Base-by-base conservation (phyloP, 2,888 invertebrate species). In the Watsonalla binaria region DNA sequence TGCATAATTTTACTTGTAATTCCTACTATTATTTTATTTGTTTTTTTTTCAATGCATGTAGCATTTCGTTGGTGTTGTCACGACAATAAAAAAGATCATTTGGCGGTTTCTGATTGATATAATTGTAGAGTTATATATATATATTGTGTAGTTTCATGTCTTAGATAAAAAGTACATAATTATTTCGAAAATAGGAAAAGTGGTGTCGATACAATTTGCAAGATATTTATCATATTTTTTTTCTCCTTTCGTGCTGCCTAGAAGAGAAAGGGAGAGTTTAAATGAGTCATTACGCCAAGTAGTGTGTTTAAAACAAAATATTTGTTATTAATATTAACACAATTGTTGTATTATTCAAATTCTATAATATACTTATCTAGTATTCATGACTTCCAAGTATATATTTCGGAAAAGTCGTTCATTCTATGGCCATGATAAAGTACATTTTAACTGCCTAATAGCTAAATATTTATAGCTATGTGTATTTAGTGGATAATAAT, bases 211-310 rank as follows among this genome's bases (percentile, higher is more conserved):
- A 63, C 67, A 24, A 24, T 24, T 24, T 24, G 24, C 24, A 60
- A 60, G 61, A 55, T 61, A 53, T 59, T 61, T 71, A 65, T 68
- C 59, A 70, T 64, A 60, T 61, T 71, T 74, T 80, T 79, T 81
- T 80, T 79, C 79, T 79, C 78, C 86, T 90, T 90, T 87, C 81
- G 84, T 83, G 90, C 90, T 86, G 90, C 90, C 78, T 77, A 84
- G 89, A 87, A 80, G 87, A 86, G 80, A 87, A 88, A 84, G 90
- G 85, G 83, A 82, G 80, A 81, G 81, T 83, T 84, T 87, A 80
- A 81, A 82, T 79, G 76, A 74, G 76, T 76, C 73, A 76, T 80
- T 75, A 77, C 76, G 79, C 78, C 78, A 77, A 71, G 81, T 81
- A 84, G 80, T 74, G 72, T 77, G 66, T 71, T 72, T 63, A 68